Evolutionary conservation across 2,888 invertebrate species (phyloP).

Genomic region (Caenorhabditis imperialis): DNA sequence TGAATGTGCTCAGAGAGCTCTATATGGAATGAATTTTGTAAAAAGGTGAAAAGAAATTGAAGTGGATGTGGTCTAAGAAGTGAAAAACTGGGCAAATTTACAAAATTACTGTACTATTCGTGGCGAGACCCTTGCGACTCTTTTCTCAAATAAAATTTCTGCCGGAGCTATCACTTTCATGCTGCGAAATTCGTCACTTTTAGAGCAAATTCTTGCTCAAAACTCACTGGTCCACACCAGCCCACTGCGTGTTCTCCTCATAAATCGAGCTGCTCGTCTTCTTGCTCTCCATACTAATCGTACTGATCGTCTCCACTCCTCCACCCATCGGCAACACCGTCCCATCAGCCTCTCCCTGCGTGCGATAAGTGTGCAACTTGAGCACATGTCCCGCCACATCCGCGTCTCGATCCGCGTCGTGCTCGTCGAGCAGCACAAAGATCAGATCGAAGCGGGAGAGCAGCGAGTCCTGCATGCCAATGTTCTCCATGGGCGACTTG

Average conservation of each 20-base stretch:
- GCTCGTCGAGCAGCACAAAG: constrained; percentile 94
- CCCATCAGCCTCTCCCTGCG: constrained; percentile 90
- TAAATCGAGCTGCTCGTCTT: constrained; percentile 81
- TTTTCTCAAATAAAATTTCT: too few species aligned
- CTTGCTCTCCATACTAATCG: constrained; percentile 84
- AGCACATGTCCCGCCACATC: constrained; percentile 96
- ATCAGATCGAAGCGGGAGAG: constrained; percentile 97
- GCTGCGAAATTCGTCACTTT: too few species aligned
- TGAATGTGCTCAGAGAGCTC: too few species aligned
- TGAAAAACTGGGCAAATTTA: too few species aligned
- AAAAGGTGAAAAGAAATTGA: too few species aligned
- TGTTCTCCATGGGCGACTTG: constrained; percentile 99
- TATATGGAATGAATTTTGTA: too few species aligned
- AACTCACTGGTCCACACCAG: constrained; percentile 68
- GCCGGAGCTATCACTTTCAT: too few species aligned
- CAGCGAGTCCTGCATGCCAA: constrained; percentile 95
- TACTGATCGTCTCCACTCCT: constrained; percentile 88
- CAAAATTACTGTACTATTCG: too few species aligned
- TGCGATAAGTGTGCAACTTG: constrained; percentile 95
- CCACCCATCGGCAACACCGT: constrained; percentile 82
- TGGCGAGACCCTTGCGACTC: too few species aligned
- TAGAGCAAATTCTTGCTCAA: too few species aligned
- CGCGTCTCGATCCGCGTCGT: constrained; percentile 90
- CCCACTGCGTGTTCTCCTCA: constrained; percentile 77
- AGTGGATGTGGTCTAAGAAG: too few species aligned